A percentile compares a stretch with the other conserved stretches of the same genome.
Evolutionary conservation across 2,797 vertebrate genomes (phyloP).

Genomic region (Acipenser transmontanus): DNA sequence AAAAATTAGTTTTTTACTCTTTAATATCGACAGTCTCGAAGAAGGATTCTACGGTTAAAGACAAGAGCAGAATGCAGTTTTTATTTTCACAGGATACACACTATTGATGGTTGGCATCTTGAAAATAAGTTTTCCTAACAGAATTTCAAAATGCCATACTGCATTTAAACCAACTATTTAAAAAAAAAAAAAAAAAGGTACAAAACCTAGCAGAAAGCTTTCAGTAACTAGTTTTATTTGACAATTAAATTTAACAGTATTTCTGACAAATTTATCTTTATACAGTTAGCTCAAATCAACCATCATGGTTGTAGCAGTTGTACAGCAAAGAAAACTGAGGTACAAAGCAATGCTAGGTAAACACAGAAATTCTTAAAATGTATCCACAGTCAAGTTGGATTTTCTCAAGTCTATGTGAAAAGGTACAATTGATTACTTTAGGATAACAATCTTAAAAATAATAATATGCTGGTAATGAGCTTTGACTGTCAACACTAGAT

Average conservation of each 20-base stretch:
- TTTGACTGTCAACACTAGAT: background rate
- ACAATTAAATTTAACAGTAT: constrained; percentile 2
- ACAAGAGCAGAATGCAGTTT: too few relatives aligned
- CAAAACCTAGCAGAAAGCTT: background rate
- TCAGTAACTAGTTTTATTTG: constrained; percentile 18
- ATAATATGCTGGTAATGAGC: background rate
- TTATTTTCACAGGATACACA: too few relatives aligned
- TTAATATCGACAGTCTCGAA: too few relatives aligned
- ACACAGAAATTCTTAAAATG: background rate
- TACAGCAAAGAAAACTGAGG: background rate
- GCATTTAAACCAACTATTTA: background rate
- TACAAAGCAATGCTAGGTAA: background rate
- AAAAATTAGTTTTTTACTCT: too few relatives aligned
- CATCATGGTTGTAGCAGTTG: background rate
- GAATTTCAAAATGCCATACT: too few relatives aligned
- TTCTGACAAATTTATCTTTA: background rate
- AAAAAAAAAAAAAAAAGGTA: background rate
- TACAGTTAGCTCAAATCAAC: background rate
- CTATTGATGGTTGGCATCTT: too few relatives aligned
- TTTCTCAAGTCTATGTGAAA: background rate
- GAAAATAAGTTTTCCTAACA: too few relatives aligned
- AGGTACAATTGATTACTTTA: background rate
- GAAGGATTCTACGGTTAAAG: too few relatives aligned
- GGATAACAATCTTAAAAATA: background rate
- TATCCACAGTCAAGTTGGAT: background rate